phyloP scores from a whole-genome alignment of 2,888 invertebrate species.

The Pristionchus maxplancki region DNA sequence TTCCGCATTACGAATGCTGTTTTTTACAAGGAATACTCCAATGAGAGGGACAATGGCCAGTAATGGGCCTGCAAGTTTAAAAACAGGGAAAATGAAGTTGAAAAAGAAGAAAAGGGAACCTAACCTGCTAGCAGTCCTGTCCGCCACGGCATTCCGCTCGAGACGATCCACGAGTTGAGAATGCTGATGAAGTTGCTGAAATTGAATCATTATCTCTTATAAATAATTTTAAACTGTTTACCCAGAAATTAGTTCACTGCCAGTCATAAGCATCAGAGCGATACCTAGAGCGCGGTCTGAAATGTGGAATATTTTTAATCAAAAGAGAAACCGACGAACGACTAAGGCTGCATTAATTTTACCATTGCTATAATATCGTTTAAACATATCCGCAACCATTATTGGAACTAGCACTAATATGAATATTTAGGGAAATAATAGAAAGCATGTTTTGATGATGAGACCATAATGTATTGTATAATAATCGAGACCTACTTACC shows the following conservation, averaged over 20 bases:
- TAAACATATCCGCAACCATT: too few species aligned
- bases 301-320: not conserved
- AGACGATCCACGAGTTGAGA: not conserved
- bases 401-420: too few species aligned
- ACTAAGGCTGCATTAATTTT: too few species aligned
- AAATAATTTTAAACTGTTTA: too few species aligned
- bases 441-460: too few species aligned
- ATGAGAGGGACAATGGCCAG: not conserved
- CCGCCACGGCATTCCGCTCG: not conserved
- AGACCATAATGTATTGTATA: too few species aligned
- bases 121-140: not conserved
- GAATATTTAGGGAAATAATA: too few species aligned
- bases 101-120: too few species aligned
- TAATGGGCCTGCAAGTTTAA: not conserved
- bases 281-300: constrained; percentile 14
- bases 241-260: not conserved
- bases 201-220: too few species aligned
- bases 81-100: too few species aligned
- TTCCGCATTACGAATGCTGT: not conserved
- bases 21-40: not conserved
- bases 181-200: not conserved
- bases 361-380: too few species aligned
- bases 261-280: not conserved
- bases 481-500: not conserved
- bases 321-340: too few species aligned